Conservation (phyloP, 2,888 invertebrate species). For the Philopedon plagiatum region DNA sequence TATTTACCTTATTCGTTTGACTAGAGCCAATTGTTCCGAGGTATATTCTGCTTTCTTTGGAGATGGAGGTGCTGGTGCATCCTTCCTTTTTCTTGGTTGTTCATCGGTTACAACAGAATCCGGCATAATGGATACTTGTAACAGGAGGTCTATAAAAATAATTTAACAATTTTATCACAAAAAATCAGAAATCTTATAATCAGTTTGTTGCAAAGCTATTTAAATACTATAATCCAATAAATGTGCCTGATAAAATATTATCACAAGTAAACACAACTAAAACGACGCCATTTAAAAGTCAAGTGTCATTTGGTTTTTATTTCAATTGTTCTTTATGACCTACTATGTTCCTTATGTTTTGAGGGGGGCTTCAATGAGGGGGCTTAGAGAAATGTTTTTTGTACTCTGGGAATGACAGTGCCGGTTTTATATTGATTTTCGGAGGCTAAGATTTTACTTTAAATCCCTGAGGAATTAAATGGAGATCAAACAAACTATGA, state of each 20-base stretch:
- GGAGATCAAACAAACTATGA: too few species aligned
- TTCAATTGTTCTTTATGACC: background rate
- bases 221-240: background rate
- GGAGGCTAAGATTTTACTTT: too few species aligned
- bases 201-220: background rate
- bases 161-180: background rate
- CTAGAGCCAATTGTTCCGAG: conserved; percentile 81
- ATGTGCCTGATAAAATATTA: background rate
- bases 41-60: conserved; percentile 76
- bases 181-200: background rate
- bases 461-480: too few species aligned
- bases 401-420: too few species aligned
- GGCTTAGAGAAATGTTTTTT: too few species aligned
- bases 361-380: too few species aligned
- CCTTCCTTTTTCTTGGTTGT: conserved; percentile 64
- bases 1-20: conserved; percentile 73
- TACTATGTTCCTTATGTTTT: background rate
- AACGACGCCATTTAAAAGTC: background rate
- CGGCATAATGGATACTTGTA: conserved; percentile 69
- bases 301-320: background rate
- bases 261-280: background rate
- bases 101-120: conserved; percentile 65
- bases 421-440: too few species aligned
- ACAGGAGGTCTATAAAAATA: conserved; percentile 66
- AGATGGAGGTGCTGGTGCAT: conserved; percentile 59